Evolutionary conservation across 2,113 vertebrate species (phyloP).

Genomic region (Archocentrus centrarchus): DNA sequence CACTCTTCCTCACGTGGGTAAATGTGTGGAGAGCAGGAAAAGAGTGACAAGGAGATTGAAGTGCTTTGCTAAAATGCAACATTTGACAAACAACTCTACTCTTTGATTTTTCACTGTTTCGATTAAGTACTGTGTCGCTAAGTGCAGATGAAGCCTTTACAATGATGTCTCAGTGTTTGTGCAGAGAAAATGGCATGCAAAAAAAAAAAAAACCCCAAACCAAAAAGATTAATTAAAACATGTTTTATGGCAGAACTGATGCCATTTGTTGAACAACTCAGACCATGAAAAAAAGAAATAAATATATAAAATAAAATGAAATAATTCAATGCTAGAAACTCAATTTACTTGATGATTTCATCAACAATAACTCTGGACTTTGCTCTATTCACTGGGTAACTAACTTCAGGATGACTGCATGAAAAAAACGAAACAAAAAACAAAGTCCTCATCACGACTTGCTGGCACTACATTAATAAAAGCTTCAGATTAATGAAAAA

Average conservation of each 20-base stretch:
- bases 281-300: background rate
- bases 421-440: background rate
- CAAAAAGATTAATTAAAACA: background rate
- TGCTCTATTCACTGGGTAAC: constrained; percentile 16
- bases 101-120: background rate
- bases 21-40: background rate
- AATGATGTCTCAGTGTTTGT: background rate
- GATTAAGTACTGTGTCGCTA: background rate
- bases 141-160: background rate
- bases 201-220: too few species aligned
- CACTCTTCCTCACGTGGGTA: background rate
- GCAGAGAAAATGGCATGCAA: background rate
- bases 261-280: background rate
- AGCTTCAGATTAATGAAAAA: background rate
- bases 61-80: background rate
- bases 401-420: background rate
- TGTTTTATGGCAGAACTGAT: background rate
- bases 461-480: background rate
- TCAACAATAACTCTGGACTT: background rate
- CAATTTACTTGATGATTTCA: background rate
- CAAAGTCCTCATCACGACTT: background rate
- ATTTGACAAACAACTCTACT: background rate
- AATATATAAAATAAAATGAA: background rate
- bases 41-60: background rate
- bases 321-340: background rate